Percentiles rank a stretch among this genome's conserved stretches.
phyloP scores from a whole-genome alignment of 2,113 vertebrate species.

The Clarias batrachus region DNA sequence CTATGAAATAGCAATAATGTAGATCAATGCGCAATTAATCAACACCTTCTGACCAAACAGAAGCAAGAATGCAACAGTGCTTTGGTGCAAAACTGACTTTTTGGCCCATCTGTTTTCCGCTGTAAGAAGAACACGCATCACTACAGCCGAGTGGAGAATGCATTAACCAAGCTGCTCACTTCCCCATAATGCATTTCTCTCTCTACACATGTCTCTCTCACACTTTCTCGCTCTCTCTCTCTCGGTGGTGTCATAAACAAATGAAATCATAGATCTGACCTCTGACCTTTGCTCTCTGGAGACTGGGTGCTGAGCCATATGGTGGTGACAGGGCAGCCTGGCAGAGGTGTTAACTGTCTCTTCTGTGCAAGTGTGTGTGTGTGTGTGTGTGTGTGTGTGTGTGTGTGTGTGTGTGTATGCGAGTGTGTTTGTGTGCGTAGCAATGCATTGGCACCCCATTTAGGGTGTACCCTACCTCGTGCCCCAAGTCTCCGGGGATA shows the following conservation, averaged over 20 bases:
- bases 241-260: conserved; percentile 46
- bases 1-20: too few relatives aligned
- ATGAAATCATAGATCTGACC: conserved; percentile 62
- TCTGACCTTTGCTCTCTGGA: conserved; percentile 58
- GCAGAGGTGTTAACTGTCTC: conserved; percentile 48
- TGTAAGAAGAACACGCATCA: not conserved
- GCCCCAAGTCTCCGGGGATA: too few relatives aligned
- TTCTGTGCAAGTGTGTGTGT: conserved; percentile 47
- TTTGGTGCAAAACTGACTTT: not conserved
- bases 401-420: conserved; percentile 50
- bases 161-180: conserved; percentile 8
- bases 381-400: conserved; percentile 54
- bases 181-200: conserved; percentile 13
- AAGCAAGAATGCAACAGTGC: not conserved
- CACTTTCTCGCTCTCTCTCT: conserved; percentile 5
- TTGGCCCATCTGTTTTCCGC: not conserved
- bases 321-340: conserved; percentile 55
- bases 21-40: not conserved
- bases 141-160: not conserved
- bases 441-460: too few relatives aligned
- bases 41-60: not conserved
- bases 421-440: conserved; percentile 50
- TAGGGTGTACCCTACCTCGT: too few relatives aligned
- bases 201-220: not conserved
- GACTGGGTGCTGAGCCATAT: conserved; percentile 67